A percentile compares a stretch with the other conserved stretches of the same genome.
These are phyloP conservation scores for Oceanites oceanicus DNA, from an alignment of 2,113 vertebrate genomes.

Conservation along the genomic window DNA sequence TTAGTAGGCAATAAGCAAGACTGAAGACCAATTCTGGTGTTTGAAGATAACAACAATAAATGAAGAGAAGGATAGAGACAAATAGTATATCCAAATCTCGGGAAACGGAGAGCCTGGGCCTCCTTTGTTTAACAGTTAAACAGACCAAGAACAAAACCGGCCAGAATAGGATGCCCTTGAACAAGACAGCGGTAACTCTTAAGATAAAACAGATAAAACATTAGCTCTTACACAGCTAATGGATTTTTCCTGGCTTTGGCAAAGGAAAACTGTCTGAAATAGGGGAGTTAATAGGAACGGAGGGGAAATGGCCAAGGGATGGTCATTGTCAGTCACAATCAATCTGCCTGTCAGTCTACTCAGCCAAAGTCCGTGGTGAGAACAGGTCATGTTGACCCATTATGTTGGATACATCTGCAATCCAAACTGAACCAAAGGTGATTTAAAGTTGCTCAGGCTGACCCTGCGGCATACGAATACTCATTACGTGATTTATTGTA, in stretches of 20 bases:
- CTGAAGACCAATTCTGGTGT: background rate
- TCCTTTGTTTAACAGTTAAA: background rate
- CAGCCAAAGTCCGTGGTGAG: background rate
- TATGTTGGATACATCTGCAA: background rate
- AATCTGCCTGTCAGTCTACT: background rate
- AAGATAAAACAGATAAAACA: background rate
- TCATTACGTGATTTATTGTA: background rate
- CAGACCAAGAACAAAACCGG: background rate
- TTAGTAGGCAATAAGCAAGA: background rate
- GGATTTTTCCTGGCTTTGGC: background rate
- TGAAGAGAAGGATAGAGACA: background rate
- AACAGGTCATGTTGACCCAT: background rate
- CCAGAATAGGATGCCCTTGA: background rate
- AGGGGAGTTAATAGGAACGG: background rate
- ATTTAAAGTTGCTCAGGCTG: background rate
- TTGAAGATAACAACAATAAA: background rate
- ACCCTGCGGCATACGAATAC: accelerated
- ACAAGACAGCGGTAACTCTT: background rate
- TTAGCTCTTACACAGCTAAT: background rate
- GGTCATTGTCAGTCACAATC: background rate
- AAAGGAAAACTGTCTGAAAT: background rate
- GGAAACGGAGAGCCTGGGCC: background rate
- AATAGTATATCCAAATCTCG: background rate
- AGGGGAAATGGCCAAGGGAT: background rate
- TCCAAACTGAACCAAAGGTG: background rate